phyloP scores from a whole-genome alignment of 2,113 vertebrate species.

The Trachemys scripta region DNA sequence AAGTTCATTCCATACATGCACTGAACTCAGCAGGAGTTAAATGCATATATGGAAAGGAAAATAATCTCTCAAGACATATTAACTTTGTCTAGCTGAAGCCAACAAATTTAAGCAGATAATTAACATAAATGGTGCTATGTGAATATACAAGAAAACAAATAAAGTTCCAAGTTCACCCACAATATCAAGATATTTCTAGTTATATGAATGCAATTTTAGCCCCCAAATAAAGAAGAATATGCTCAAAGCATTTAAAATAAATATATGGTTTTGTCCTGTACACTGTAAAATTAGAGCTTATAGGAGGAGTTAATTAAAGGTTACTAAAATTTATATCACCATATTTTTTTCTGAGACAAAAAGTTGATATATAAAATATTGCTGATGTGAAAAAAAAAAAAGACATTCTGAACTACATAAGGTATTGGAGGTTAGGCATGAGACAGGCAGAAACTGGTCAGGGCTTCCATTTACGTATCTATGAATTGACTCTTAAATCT shows the following conservation, averaged over 20 bases:
- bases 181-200: conserved; percentile 10
- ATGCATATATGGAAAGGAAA: not conserved
- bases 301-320: not conserved
- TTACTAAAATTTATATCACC: not conserved
- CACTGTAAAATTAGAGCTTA: not conserved
- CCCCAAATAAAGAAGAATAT: not conserved
- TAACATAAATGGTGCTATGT: not conserved
- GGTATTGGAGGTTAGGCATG: not conserved
- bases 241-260: not conserved
- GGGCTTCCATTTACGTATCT: not conserved
- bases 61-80: conserved; percentile 29
- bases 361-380: not conserved
- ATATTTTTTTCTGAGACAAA: not conserved
- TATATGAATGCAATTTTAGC: not conserved
- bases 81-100: not conserved
- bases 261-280: not conserved
- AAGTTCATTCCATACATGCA: not conserved
- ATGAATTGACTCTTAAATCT: rapidly evolving
- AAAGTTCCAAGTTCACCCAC: conserved; percentile 17
- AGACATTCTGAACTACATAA: not conserved
- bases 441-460: not conserved
- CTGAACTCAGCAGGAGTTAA: not conserved
- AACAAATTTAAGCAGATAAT: conserved; percentile 54
- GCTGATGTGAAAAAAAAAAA: not conserved
- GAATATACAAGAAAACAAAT: conserved; percentile 50